Percentiles rank a stretch among this genome's conserved stretches.
phyloP scores from a whole-genome alignment of 1,140 invertebrate species.

The Atta cephalotes region DNA sequence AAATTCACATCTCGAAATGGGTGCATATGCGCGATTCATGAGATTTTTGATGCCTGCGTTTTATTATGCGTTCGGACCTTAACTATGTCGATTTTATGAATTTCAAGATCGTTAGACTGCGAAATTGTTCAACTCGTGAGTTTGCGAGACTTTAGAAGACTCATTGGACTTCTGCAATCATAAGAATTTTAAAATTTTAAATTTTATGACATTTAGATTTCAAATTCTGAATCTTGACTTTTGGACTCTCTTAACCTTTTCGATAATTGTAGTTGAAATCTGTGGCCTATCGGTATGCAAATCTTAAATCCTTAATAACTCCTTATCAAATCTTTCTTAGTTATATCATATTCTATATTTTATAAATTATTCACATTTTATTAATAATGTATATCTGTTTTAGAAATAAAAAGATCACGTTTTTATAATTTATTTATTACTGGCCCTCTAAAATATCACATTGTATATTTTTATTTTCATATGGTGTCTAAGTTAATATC shows the following conservation, averaged over 20 bases:
- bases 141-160: background rate
- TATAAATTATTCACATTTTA: background rate
- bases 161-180: background rate
- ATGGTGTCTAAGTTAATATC: slow-evolving; percentile 12
- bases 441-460: background rate
- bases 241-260: background rate
- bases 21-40: slow-evolving; percentile 33
- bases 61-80: slow-evolving; percentile 3
- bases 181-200: background rate
- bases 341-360: background rate
- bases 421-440: no score
- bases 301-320: background rate
- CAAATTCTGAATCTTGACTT: background rate
- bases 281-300: background rate
- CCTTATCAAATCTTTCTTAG: background rate
- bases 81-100: slow-evolving; percentile 40
- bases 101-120: slow-evolving; percentile 8
- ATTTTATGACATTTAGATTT: background rate
- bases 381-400: background rate
- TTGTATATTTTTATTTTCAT: background rate
- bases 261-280: background rate
- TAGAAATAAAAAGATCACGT: background rate
- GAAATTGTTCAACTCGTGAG: slow-evolving; percentile 11
- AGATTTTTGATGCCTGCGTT: slow-evolving; percentile 25
- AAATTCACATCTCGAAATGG: slow-evolving; percentile 32